These are phyloP conservation scores for Trachymyrmex cornetzi DNA, from an alignment of 1,140 invertebrate species.

Conservation along the genomic window DNA sequence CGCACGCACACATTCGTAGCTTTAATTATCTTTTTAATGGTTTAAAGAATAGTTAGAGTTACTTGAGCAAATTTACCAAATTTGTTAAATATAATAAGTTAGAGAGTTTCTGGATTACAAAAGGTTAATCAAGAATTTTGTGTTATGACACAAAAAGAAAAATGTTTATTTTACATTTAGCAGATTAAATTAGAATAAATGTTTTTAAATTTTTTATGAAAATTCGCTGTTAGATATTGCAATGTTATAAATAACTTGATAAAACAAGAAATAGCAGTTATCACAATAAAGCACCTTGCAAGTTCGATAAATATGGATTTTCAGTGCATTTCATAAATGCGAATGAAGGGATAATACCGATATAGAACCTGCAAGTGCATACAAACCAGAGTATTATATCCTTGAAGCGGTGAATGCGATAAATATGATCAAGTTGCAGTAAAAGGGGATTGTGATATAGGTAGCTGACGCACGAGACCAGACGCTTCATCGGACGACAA, in stretches of 20 bases:
- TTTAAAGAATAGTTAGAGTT: neutral
- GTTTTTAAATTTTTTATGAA: neutral
- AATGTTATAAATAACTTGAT: neutral
- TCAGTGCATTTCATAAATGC: slow-evolving; percentile 3
- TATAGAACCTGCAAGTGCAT: neutral
- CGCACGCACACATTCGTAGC: neutral
- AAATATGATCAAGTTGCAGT: slow-evolving; percentile 25
- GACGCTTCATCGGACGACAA: slow-evolving; percentile 32
- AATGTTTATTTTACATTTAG: neutral
- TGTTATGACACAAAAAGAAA: neutral
- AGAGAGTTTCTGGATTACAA: neutral
- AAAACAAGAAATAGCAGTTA: neutral
- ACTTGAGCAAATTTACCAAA: slow-evolving; percentile 2
- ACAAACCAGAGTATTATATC: slow-evolving; percentile 30
- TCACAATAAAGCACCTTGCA: neutral
- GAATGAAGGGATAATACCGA: slow-evolving; percentile 9
- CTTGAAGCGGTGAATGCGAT: slow-evolving; percentile 32
- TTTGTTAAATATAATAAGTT: neutral
- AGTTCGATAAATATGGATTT: neutral
- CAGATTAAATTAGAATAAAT: neutral
- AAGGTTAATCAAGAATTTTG: neutral
- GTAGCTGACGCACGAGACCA: slow-evolving; percentile 7
- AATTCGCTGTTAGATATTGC: neutral
- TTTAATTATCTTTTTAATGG: slow-evolving; percentile 10
- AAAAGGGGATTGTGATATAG: slow-evolving; percentile 62